Conservation (phyloP, 2,113 vertebrate genomes). For the Cnemophilus loriae region DNA sequence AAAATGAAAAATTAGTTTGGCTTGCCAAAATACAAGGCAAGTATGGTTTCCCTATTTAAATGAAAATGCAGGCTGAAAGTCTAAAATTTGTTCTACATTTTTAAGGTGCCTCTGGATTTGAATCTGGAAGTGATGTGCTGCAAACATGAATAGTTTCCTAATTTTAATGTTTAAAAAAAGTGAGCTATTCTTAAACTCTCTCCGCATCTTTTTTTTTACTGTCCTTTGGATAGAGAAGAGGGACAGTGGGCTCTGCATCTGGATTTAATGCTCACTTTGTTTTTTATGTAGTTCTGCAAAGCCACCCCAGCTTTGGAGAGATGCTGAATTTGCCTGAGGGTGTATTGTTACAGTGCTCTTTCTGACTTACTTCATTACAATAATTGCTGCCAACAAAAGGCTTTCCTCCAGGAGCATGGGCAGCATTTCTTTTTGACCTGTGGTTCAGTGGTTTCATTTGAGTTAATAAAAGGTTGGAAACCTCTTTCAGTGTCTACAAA, state of each 20-base stretch:
- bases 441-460: neutral
- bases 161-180: neutral
- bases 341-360: neutral
- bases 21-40: neutral
- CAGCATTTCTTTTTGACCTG: neutral
- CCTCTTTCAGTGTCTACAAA: neutral
- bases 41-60: neutral
- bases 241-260: neutral
- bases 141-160: neutral
- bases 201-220: neutral
- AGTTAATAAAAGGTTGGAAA: neutral
- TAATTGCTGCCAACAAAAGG: neutral
- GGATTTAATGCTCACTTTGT: neutral
- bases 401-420: neutral
- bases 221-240: neutral
- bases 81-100: neutral
- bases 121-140: neutral
- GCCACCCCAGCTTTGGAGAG: neutral
- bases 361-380: neutral
- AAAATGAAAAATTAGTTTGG: neutral
- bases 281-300: neutral
- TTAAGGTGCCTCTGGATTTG: neutral
- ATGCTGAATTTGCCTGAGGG: neutral
- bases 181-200: neutral
- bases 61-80: neutral